Conservation (phyloP, 2,797 vertebrate species). For the Malacoraja senta region DNA sequence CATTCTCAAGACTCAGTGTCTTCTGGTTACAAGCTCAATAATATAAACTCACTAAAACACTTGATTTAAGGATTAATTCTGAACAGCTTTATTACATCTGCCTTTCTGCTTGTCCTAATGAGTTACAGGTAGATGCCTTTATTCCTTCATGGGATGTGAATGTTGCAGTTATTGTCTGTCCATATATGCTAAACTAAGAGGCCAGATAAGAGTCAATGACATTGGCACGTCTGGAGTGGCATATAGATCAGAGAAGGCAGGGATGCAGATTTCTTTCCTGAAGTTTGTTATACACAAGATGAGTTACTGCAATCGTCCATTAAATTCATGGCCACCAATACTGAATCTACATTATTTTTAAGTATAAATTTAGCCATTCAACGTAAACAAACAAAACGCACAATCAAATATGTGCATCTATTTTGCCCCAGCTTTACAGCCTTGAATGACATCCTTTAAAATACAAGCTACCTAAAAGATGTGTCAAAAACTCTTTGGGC, state of each 20-base stretch:
- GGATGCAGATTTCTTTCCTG: no score
- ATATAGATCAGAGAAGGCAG: no score
- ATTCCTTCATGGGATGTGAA: no score
- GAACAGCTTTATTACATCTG: neutral
- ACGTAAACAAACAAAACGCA: neutral
- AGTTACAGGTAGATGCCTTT: neutral
- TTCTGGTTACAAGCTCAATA: neutral
- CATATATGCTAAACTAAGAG: no score
- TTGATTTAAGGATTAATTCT: neutral
- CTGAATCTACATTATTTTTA: no score
- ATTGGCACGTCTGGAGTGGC: no score
- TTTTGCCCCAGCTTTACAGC: neutral
- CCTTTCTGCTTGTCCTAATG: neutral
- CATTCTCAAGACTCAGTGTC: neutral
- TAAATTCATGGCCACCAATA: no score
- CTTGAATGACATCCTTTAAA: neutral
- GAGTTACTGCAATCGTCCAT: no score
- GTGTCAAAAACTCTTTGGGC: neutral
- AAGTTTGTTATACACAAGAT: no score
- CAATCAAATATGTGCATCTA: neutral
- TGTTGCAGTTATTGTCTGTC: no score
- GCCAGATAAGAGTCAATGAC: no score
- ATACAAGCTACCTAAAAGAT: neutral
- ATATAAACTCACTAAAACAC: neutral
- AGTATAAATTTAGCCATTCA: no score